A percentile compares a stretch with the other conserved stretches of the same genome.
Evolutionary conservation across 1,140 invertebrate genomes (phyloP).

Genomic region (Drosophila eugracilis): DNA sequence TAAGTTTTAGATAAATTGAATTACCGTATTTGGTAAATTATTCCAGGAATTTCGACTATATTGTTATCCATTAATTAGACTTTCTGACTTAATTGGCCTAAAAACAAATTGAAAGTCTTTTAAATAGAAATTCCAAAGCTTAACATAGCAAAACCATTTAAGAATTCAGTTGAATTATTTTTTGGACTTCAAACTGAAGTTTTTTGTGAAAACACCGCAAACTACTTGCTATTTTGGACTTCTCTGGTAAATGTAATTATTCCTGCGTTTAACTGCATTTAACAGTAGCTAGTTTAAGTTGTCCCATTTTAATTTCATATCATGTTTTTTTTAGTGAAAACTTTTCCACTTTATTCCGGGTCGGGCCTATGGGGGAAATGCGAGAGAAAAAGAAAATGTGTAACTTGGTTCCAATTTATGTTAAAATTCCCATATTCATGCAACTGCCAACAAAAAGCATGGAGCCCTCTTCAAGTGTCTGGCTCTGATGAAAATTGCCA

Average conservation of each 20-base stretch:
- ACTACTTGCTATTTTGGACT: too few species aligned
- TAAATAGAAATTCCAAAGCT: too few species aligned
- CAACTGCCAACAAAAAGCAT: conserved; percentile 21
- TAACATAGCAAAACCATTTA: too few species aligned
- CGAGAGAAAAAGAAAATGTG: conserved; percentile 38
- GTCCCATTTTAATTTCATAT: conserved; percentile 25
- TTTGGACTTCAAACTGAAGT: neutral
- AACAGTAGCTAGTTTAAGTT: conserved; percentile 4
- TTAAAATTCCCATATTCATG: conserved; percentile 61
- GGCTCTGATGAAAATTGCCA: conserved; percentile 63
- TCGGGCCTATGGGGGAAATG: conserved; percentile 52
- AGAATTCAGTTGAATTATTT: neutral
- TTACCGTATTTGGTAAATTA: neutral
- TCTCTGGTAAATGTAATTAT: conserved; percentile 20
- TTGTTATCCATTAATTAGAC: neutral
- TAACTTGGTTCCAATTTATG: conserved; percentile 65
- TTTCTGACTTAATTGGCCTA: too few species aligned
- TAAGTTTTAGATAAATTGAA: too few species aligned
- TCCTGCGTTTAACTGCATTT: conserved; percentile 18
- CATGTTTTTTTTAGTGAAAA: conserved; percentile 49
- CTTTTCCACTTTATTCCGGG: conserved; percentile 63
- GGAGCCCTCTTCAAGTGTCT: conserved; percentile 56
- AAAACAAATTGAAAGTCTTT: too few species aligned
- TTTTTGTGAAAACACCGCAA: too few species aligned
- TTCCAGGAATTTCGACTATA: neutral